Base-by-base conservation (phyloP, 1,140 invertebrate species). In the Oedothorax gibbosus region DNA sequence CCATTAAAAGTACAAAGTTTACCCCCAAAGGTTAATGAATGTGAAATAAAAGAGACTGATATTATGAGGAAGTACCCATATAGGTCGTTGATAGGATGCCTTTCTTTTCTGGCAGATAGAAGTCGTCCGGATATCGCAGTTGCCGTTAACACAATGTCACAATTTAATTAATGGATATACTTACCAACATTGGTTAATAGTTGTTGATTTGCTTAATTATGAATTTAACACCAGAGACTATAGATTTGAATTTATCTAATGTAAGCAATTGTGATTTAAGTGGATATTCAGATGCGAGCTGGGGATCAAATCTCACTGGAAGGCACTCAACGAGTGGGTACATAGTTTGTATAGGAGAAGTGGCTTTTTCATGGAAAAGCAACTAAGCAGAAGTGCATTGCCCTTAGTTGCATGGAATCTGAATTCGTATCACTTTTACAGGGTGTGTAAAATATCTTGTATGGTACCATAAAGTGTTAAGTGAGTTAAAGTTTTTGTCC, bases 91-190 rank as follows among this genome's bases (percentile, higher is more conserved):
- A 35, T 35, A 35, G 35, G 35, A 35, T 35, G 35, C 5, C 35
- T 35, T 35, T 35, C 35, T 35, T 35, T 35, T 35, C 35, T 35
- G 5, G 35, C 18, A 2, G 57, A 62, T 15, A 18, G n/a, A 62
- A 62, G 12, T 15, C 12, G 57, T 15, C 57, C 57, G 1, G 57
- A 62, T 62, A 62, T 62, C 18, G 12, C 57, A 62, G 1, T 62
- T 62, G 57, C 57, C 18, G 57, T 62, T 15, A 62, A 62, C 57
- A 62, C 18, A 62, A 62, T 18, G 57, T 62, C 57, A 62, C 57
- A 62, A 62, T 62, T 62, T 62, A 15, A 18, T n/a, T 62, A 62
- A 62, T 62, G 57, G 57, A 15, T 62, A 6, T 62, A 62, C 57
- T 15, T 62, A 62, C 6, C 57, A 62, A 18, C 57, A 62, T 62